Conservation (phyloP, 30 jellyfish, hydroid and myxozoan genomes). For the Hydractinia echinata region DNA sequence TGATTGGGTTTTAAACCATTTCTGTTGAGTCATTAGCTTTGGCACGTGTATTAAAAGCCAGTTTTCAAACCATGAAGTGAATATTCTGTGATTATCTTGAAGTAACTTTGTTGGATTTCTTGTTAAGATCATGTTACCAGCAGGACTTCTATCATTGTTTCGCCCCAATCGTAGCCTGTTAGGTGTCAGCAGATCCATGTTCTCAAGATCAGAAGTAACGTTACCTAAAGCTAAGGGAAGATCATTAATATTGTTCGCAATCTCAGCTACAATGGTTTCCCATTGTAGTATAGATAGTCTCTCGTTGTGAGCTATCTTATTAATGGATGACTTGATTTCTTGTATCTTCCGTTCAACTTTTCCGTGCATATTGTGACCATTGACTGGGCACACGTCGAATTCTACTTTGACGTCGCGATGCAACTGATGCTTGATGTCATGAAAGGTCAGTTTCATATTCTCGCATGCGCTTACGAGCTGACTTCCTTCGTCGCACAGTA, state of each 20-base stretch:
- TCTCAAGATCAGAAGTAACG: background rate
- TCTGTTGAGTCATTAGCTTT: background rate
- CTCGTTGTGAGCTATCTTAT: background rate
- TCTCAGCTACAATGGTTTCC: background rate
- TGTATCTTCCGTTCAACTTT: slow-evolving; percentile 21
- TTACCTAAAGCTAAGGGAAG: background rate
- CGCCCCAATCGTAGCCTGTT: slow-evolving; percentile 15
- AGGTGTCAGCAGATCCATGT: slow-evolving; percentile 11
- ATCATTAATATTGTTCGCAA: background rate
- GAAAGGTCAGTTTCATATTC: background rate
- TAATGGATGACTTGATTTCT: background rate
- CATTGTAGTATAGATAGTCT: slow-evolving; percentile 14
- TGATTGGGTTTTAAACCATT: too few relatives aligned
- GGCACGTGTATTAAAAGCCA: slow-evolving; percentile 14
- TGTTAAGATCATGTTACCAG: background rate
- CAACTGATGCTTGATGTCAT: background rate
- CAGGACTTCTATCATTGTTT: slow-evolving; percentile 21
- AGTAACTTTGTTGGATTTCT: background rate
- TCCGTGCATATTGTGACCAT: slow-evolving; percentile 24
- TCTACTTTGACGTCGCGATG: too few relatives aligned
- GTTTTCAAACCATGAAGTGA: background rate
- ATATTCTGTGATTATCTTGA: background rate
- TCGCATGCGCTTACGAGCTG: too few relatives aligned
- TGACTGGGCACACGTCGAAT: slow-evolving; percentile 20
- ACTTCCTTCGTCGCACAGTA: background rate